Evolutionary conservation across 2,113 vertebrate species (phyloP).

Genomic region (Phodopus roborovskii): DNA sequence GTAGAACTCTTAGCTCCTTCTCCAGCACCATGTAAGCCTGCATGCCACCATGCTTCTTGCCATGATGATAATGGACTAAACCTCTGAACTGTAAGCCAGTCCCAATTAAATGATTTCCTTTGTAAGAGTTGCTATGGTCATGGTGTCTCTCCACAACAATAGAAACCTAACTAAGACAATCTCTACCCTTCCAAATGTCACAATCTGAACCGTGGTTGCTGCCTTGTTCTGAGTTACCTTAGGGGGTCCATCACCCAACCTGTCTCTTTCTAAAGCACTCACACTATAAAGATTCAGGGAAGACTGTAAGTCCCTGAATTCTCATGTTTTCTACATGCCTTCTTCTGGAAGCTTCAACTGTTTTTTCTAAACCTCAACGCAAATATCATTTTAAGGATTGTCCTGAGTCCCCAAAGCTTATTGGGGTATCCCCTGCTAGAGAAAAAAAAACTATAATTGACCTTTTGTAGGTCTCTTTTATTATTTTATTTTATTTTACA

Average conservation of each 20-base stretch:
- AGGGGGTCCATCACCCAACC: neutral
- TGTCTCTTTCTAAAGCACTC: conserved; percentile 42
- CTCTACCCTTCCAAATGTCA: neutral
- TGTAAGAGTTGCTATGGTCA: neutral
- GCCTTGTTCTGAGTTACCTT: neutral
- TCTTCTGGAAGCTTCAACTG: neutral
- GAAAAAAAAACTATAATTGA: neutral
- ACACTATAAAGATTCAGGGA: neutral
- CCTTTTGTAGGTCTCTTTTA: neutral
- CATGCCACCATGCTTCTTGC: neutral
- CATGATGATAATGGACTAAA: neutral
- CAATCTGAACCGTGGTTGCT: neutral
- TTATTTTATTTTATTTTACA: too few species aligned
- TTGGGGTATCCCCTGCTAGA: neutral
- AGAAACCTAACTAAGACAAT: neutral
- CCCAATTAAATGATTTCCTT: neutral
- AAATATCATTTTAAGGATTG: neutral
- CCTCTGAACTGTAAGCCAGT: neutral
- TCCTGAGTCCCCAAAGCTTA: neutral
- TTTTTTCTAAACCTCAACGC: conserved; percentile 8
- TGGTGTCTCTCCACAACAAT: neutral
- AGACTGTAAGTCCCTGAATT: neutral
- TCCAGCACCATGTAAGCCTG: neutral
- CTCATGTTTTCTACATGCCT: neutral
- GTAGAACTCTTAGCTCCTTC: neutral